These are phyloP conservation scores for Protonibea diacanthus DNA, from an alignment of 2,797 vertebrate species.

Conservation along the genomic window DNA sequence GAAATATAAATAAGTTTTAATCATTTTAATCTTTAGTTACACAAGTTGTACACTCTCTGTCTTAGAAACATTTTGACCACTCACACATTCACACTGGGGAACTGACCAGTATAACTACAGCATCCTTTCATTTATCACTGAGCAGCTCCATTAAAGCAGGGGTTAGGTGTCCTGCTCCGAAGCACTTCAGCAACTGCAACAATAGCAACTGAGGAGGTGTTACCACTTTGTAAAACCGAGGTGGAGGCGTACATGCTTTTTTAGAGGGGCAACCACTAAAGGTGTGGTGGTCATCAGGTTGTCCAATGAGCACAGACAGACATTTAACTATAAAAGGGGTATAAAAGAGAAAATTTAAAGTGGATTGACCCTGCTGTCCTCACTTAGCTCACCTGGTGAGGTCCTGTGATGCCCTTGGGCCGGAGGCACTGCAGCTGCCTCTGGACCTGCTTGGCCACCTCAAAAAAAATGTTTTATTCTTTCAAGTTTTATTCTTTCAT, in stretches of 20 bases:
- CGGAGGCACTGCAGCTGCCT: slow-evolving; percentile 17
- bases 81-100: neutral
- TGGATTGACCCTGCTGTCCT: neutral
- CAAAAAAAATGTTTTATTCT: too few relatives aligned
- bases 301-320: neutral
- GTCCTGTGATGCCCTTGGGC: neutral
- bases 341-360: neutral
- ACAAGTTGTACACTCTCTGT: neutral
- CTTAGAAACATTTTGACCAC: neutral
- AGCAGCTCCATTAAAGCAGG: neutral
- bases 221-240: neutral
- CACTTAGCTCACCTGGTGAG: neutral
- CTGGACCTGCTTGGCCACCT: neutral
- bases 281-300: neutral
- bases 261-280: neutral
- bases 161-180: neutral
- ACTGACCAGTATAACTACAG: neutral
- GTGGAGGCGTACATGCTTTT: neutral
- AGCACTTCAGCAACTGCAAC: neutral
- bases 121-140: neutral
- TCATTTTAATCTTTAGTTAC: neutral
- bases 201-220: neutral
- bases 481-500: neutral
- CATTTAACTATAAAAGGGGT: neutral
- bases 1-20: too few relatives aligned